Evolutionary conservation across 2,113 vertebrate species (phyloP), one percentile per base, ranked within the genome.

Genomic region (Vireo altiloquus): DNA sequence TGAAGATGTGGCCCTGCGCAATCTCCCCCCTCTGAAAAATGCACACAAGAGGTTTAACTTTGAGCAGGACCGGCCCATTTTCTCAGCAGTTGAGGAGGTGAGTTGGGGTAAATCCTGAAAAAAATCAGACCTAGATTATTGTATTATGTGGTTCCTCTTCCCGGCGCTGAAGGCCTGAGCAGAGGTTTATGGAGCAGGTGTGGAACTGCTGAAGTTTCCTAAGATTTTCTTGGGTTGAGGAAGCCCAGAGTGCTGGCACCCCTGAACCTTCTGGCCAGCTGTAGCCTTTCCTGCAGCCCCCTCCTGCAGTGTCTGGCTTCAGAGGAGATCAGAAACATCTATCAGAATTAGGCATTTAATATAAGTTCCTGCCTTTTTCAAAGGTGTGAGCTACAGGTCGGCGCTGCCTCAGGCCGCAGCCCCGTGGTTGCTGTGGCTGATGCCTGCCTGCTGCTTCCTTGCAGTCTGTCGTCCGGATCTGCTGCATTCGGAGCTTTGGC

Each of bases 401-500:
- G 52, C 4, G 3, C 61, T 52, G 66, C 56, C 66, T 39, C 12
- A 2, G 76, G 65, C 63, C 12, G 0, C 44, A 10, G 2, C 16
- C 7, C 21, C n/a, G 0, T 15, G 50, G 12, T 9, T 33, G 60
- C 11, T 2, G 11, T 2, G 40, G 35, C 56, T 35, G 42, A 18
- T 85, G 61, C 82, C 16, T 7, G 3, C 63, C 39, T 22, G 2
- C 49, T 69, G 19, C 46, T 80, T 82, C 88, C 46, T 49, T 46
- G 2, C 98, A 99, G 99, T 98, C 98, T 5, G 97, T 99, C 6
- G 97, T 99, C 60, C 98, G 99, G 7, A 97, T 99, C 83, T 99
- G 99, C 97, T 99, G 98, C 96, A 99, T 99, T 49, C 99, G 99
- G 66, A 99, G 99, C 97, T 99, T 99, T 9, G 99, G 99, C 42